Evolutionary conservation across 2,113 vertebrate genomes (phyloP).

Genomic region (Cololabis saira): DNA sequence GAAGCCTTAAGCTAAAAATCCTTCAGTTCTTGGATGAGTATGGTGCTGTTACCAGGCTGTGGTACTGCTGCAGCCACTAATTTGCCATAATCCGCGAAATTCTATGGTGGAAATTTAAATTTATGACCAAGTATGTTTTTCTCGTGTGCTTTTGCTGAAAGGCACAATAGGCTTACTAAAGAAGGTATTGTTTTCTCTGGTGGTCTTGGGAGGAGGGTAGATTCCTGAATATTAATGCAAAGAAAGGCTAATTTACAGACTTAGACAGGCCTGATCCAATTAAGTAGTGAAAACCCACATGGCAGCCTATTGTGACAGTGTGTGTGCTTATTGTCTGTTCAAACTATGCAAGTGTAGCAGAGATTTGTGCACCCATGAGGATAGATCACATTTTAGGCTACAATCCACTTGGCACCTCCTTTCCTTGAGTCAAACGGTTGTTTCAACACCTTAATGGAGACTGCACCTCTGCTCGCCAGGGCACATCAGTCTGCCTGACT

Average conservation of each 20-base stretch:
- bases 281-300: constrained; percentile 51
- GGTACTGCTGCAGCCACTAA: constrained; percentile 21
- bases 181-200: not conserved
- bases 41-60: constrained; percentile 13
- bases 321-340: not conserved
- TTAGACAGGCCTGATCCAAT: constrained; percentile 61
- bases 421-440: constrained; percentile 10
- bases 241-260: constrained; percentile 60
- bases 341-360: not conserved
- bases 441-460: constrained; percentile 48
- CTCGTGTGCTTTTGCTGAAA: constrained; percentile 19
- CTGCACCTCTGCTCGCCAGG: constrained; percentile 19
- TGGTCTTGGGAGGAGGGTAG: constrained; percentile 10
- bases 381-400: constrained; percentile 24
- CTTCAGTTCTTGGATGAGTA: constrained; percentile 22
- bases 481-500: constrained; percentile 54
- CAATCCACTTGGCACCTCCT: constrained; percentile 23
- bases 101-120: constrained; percentile 5
- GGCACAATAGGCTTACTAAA: constrained; percentile 1
- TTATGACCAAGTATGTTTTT: constrained; percentile 13
- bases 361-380: constrained; percentile 4
- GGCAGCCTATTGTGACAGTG: constrained; percentile 19
- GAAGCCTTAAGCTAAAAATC: constrained; percentile 38
- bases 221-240: constrained; percentile 32
- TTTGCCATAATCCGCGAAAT: not conserved